A percentile compares a stretch with the other conserved stretches of the same genome.
phyloP scores from a whole-genome alignment of 2,888 invertebrate genomes.

The Serrognathus titanus region DNA sequence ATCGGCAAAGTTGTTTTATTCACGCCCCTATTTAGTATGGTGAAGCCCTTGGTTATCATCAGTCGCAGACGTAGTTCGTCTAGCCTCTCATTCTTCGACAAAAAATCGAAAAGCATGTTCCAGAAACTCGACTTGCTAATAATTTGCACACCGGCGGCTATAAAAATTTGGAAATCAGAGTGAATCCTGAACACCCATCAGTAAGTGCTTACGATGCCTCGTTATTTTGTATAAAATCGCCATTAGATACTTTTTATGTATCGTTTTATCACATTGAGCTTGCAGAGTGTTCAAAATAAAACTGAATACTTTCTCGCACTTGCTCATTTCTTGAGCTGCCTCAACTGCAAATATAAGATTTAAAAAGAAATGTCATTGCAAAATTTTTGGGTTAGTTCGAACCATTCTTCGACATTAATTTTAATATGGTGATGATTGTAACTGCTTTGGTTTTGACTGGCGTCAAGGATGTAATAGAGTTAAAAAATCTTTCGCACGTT shows the following conservation, averaged over 20 bases:
- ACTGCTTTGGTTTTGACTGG: constrained; percentile 22
- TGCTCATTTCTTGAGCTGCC: constrained; percentile 22
- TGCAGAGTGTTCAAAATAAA: constrained; percentile 21
- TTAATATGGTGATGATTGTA: constrained; percentile 24
- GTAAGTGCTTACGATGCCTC: constrained; percentile 19
- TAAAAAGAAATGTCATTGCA: constrained; percentile 3
- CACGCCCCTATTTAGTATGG: constrained; percentile 26
- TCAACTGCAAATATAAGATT: constrained; percentile 19
- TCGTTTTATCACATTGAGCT: constrained; percentile 21
- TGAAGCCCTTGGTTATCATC: constrained; percentile 25
- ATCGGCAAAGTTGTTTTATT: constrained; percentile 17
- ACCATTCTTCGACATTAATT: constrained; percentile 27
- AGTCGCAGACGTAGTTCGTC: constrained; percentile 21
- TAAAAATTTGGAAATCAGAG: no score
- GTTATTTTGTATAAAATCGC: constrained; percentile 26
- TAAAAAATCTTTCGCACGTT: constrained; percentile 24
- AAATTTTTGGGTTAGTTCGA: constrained; percentile 9
- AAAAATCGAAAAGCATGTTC: constrained; percentile 25
- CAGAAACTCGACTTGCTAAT: constrained; percentile 22
- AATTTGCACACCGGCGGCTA: constrained; percentile 19
- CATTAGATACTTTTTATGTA: constrained; percentile 26
- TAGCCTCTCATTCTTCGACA: constrained; percentile 24
- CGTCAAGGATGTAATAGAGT: constrained; percentile 11
- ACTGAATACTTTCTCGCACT: constrained; percentile 22
- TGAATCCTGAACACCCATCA: no score